Percentiles rank a stretch among this genome's conserved stretches.
These are phyloP conservation scores for Oxycera nigricornis DNA, from an alignment of 2,888 invertebrate genomes.

Conservation along the genomic window DNA sequence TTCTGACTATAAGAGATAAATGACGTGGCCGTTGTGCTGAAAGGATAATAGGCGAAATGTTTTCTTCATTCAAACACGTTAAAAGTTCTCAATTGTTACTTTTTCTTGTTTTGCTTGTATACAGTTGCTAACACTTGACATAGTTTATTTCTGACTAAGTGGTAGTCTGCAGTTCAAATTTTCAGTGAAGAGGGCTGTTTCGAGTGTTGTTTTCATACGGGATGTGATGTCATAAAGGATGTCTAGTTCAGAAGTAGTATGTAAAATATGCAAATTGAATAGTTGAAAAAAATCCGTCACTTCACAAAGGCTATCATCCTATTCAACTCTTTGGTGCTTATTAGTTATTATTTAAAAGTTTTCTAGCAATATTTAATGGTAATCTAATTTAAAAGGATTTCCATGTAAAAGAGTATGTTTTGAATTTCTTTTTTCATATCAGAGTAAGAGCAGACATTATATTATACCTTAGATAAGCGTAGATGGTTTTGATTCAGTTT, in stretches of 20 bases:
- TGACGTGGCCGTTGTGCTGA: background rate
- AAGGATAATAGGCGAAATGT: constrained; percentile 10
- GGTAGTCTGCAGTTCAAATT: background rate
- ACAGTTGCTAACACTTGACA: constrained; percentile 4
- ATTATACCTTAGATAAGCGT: no score
- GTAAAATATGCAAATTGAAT: background rate
- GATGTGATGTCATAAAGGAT: background rate
- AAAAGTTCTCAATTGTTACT: constrained; percentile 1
- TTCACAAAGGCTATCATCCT: background rate
- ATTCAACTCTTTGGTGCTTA: no score
- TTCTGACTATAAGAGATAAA: background rate
- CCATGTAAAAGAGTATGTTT: no score
- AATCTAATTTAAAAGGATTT: no score
- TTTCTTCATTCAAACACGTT: background rate
- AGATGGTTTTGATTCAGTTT: no score
- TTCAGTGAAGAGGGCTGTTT: background rate
- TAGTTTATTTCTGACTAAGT: background rate
- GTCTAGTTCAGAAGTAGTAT: background rate
- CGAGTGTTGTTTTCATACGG: background rate
- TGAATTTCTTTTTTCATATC: no score
- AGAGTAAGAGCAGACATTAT: no score
- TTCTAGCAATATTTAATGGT: no score
- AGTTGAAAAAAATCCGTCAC: background rate
- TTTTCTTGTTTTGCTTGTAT: constrained; percentile 22
- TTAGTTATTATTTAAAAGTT: no score